phyloP scores from a whole-genome alignment of 2,888 invertebrate genomes.

The Polyommatus iphigenia region DNA sequence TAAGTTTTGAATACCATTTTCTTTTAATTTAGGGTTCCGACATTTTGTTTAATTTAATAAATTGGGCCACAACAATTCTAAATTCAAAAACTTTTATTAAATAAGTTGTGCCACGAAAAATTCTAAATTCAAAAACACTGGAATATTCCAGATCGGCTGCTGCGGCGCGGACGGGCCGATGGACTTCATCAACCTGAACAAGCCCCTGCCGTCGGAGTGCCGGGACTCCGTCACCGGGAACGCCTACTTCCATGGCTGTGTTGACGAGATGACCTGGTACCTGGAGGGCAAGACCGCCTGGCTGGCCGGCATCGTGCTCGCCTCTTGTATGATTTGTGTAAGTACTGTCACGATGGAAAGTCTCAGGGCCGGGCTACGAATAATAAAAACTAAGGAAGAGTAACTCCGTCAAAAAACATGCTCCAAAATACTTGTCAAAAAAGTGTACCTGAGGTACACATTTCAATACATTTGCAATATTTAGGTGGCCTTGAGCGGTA shows the following conservation, averaged over 20 bases:
- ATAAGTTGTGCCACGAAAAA: too few relatives aligned
- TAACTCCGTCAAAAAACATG: too few relatives aligned
- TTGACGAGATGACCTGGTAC: slow-evolving; percentile 93
- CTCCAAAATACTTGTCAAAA: too few relatives aligned
- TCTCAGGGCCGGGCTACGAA: too few relatives aligned
- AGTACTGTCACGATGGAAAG: slow-evolving; percentile 53
- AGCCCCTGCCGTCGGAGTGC: slow-evolving; percentile 91
- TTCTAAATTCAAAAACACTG: background rate
- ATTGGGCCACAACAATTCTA: background rate
- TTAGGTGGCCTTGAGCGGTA: too few relatives aligned
- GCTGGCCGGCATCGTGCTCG: slow-evolving; percentile 89
- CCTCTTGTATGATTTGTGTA: slow-evolving; percentile 89
- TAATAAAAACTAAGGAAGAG: too few relatives aligned
- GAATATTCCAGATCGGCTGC: slow-evolving; percentile 86
- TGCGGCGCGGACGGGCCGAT: slow-evolving; percentile 93
- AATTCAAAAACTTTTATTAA: background rate
- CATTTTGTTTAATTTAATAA: too few relatives aligned
- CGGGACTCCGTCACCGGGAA: slow-evolving; percentile 94
- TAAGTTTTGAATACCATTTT: too few relatives aligned
- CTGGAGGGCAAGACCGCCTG: slow-evolving; percentile 91
- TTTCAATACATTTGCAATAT: too few relatives aligned
- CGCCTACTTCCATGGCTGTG: slow-evolving; percentile 93
- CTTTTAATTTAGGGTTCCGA: too few relatives aligned
- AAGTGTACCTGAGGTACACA: too few relatives aligned
- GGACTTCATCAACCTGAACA: slow-evolving; percentile 88